Base-by-base conservation (phyloP, 2,113 vertebrate species). In the Microcebus lehilahytsara region DNA sequence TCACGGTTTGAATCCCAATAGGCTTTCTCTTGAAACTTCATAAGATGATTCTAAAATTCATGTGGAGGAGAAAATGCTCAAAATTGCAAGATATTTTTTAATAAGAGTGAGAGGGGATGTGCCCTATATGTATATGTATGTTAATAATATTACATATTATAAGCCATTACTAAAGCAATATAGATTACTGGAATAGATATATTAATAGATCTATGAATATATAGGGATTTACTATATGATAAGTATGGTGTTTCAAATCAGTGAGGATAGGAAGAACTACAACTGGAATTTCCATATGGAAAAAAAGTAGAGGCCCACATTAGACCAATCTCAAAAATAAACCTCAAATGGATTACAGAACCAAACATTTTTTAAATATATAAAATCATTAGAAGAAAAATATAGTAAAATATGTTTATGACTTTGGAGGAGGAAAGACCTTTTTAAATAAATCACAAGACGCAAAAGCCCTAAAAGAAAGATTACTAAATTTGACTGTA, bases 41-140 rank as follows among this genome's bases (percentile, higher is more conserved):
- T 92, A 75, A 85, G 27, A 49, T 80, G 34, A 90, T 90, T 96
- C n/a, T 90, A 83, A 91, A 83, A 86, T 77, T 81, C 30, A 79
- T 19, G 7, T 88, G 64, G 46, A 88, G 93, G 34, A 92, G 58
- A 80, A 96, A 71, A 93, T 85, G 62, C 69, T 96, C 53, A 89
- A 72, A 69, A 75, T 71, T 75, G 46, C 32, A 92, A 74, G 58
- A 85, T 79, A 46, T 46, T 97, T 96, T 96, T 46, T 69, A 92
- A 77, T 85, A 56, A 92, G 66, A 86, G 62, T 78, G 56, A 90
- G n/a, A 62, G 60, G 49, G 27, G 53, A 42, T 85, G 40, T 89
- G 12, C 10, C 14, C 3, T 96, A 84, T 58, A 78, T 22, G 62
- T 16, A 77, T 90, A 64, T 56, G 17, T 56, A 56, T 56, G 17